Evolutionary conservation across 2,888 invertebrate genomes (phyloP).

Genomic region (Drosophila heteroneura): DNA sequence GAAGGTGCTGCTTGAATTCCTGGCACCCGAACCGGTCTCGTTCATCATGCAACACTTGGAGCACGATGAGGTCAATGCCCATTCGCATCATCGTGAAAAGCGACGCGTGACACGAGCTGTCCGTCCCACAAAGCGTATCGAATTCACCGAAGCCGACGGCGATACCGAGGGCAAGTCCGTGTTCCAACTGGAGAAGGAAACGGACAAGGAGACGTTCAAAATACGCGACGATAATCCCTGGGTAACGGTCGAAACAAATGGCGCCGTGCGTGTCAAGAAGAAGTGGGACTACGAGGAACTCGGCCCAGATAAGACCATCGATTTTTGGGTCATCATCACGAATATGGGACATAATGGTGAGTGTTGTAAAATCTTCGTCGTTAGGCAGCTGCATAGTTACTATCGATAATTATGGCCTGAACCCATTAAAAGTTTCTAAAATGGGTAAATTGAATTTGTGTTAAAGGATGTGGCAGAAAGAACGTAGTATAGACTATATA

Average conservation of each 20-base stretch:
- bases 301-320: slow-evolving; percentile 97
- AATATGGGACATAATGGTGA: slow-evolving; percentile 95
- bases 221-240: slow-evolving; percentile 97
- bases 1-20: slow-evolving; percentile 91
- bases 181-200: slow-evolving; percentile 96
- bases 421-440: accelerated
- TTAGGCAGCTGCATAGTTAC: neutral
- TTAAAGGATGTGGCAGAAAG: neutral
- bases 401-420: neutral
- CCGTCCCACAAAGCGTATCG: slow-evolving; percentile 96
- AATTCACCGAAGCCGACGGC: slow-evolving; percentile 96
- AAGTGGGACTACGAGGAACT: slow-evolving; percentile 98
- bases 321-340: slow-evolving; percentile 97
- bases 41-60: slow-evolving; percentile 87
- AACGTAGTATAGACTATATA: too few species aligned
- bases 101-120: slow-evolving; percentile 94
- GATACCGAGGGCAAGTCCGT: slow-evolving; percentile 94
- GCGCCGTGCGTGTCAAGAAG: slow-evolving; percentile 96
- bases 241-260: slow-evolving; percentile 96
- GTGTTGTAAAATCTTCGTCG: slow-evolving; percentile 74
- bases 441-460: accelerated
- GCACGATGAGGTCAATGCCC: slow-evolving; percentile 85
- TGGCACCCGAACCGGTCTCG: slow-evolving; percentile 87
- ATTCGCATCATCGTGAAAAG: slow-evolving; percentile 89
- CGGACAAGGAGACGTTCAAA: slow-evolving; percentile 96